Evolutionary conservation across 37 sponge, comb jelly and placozoan species (phyloP).

Genomic region (Spongilla lacustris): DNA sequence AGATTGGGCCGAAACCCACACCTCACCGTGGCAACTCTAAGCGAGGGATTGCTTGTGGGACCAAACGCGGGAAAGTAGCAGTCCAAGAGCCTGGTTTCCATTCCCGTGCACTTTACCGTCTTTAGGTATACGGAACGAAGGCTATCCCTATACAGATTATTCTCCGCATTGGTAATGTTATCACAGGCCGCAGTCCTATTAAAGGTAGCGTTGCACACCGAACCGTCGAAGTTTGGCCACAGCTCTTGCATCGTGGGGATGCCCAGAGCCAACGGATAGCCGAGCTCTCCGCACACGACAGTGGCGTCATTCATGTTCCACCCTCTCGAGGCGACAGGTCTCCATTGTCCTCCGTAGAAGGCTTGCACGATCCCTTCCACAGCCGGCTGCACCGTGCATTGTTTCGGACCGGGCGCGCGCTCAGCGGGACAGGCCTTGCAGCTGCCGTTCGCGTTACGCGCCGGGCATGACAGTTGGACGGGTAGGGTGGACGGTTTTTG

Average conservation of each 20-base stretch:
- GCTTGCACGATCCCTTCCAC: conserved; percentile 64
- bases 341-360: conserved; percentile 39
- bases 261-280: conserved; percentile 60
- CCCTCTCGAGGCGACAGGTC: conserved; percentile 37
- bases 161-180: background rate
- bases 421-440: conserved; percentile 42
- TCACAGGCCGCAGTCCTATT: background rate
- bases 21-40: conserved; percentile 61
- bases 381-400: conserved; percentile 26
- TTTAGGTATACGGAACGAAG: conserved; percentile 15
- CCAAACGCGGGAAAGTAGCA: conserved; percentile 48
- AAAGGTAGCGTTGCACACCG: background rate
- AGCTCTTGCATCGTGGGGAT: conserved; percentile 27
- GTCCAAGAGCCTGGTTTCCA: conserved; percentile 34
- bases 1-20: conserved; percentile 61
- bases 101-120: conserved; percentile 46
- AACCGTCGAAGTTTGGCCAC: conserved; percentile 34
- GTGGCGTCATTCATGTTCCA: conserved; percentile 38
- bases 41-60: background rate
- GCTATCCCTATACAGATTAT: background rate
- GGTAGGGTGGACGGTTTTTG: conserved; percentile 28
- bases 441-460: background rate
- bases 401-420: conserved; percentile 6
- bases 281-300: conserved; percentile 72
- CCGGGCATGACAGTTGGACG: conserved; percentile 56